These are phyloP conservation scores for Spodoptera frugiperda DNA, from an alignment of 1,140 invertebrate genomes.

Conservation along the genomic window DNA sequence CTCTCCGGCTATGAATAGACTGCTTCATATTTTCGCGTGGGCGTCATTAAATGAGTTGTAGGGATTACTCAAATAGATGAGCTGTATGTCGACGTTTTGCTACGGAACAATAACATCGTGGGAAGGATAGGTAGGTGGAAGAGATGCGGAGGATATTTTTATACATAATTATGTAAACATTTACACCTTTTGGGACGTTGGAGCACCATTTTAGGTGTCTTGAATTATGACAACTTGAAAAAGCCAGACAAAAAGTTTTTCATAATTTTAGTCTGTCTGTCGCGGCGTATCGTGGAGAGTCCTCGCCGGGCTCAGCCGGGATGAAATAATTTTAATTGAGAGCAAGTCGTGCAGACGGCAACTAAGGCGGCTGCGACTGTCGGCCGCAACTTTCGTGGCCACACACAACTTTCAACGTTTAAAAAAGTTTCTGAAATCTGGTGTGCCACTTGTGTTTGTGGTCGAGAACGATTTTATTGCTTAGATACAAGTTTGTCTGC, in stretches of 20 bases:
- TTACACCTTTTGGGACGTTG: no score
- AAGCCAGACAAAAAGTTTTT: slow-evolving; percentile 57
- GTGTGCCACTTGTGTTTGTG: slow-evolving; percentile 27
- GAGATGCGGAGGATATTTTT: no score
- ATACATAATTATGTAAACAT: no score
- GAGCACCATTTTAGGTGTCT: slow-evolving; percentile 48
- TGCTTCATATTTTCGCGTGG: slow-evolving; percentile 7
- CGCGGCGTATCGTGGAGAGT: slow-evolving; percentile 29
- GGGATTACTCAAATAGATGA: slow-evolving; percentile 16
- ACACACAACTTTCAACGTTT: slow-evolving; percentile 42
- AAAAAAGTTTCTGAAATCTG: slow-evolving; percentile 36
- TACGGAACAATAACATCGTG: background rate
- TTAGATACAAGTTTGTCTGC: background rate
- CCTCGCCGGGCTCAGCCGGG: slow-evolving; percentile 46
- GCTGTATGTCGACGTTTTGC: background rate
- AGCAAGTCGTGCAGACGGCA: slow-evolving; percentile 44
- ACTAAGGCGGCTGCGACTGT: slow-evolving; percentile 37
- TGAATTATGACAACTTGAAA: slow-evolving; percentile 39
- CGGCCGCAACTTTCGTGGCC: slow-evolving; percentile 25
- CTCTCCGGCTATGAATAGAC: slow-evolving; percentile 11
- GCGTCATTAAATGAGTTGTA: background rate
- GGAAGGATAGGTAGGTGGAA: no score
- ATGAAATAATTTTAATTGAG: slow-evolving; percentile 55
- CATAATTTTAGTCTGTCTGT: slow-evolving; percentile 47
- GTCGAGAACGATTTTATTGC: slow-evolving; percentile 1